A percentile compares a stretch with the other conserved stretches of the same genome.
Conservation (phyloP, 2,797 vertebrate species). For the Picus viridis region DNA sequence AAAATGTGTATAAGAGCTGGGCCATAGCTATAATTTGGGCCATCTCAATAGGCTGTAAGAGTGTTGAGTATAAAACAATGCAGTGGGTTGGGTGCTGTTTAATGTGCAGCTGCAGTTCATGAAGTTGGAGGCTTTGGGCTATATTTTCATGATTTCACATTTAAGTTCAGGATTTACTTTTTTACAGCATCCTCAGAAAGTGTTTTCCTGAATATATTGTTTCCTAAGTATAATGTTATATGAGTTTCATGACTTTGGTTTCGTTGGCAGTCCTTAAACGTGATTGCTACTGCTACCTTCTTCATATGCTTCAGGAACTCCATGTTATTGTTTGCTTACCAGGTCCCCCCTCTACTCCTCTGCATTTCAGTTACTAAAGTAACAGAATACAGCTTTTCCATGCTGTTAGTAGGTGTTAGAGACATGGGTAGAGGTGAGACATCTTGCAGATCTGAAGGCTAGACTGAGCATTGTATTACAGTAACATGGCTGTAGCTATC, state of each 20-base stretch:
- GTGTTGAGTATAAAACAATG: rapidly evolving
- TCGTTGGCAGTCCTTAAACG: neutral
- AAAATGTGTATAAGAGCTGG: neutral
- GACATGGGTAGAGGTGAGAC: neutral
- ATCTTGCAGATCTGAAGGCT: neutral
- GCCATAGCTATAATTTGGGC: neutral
- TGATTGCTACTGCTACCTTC: neutral
- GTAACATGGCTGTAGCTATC: neutral
- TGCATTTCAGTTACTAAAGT: neutral
- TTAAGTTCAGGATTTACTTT: neutral
- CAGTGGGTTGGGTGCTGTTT: neutral
- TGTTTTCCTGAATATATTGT: rapidly evolving
- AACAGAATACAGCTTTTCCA: neutral
- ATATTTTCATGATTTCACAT: neutral
- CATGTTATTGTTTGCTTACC: neutral
- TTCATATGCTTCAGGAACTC: neutral
- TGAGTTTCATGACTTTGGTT: neutral
- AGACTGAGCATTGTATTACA: neutral
- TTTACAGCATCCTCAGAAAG: neutral
- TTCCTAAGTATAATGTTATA: neutral
- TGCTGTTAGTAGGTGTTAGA: neutral
- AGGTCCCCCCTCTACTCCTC: neutral
- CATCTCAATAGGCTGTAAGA: neutral
- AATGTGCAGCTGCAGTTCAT: neutral
- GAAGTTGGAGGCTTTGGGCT: neutral